These are phyloP conservation scores for Molossus molossus DNA, from an alignment of 2,797 vertebrate genomes.

Conservation along the genomic window DNA sequence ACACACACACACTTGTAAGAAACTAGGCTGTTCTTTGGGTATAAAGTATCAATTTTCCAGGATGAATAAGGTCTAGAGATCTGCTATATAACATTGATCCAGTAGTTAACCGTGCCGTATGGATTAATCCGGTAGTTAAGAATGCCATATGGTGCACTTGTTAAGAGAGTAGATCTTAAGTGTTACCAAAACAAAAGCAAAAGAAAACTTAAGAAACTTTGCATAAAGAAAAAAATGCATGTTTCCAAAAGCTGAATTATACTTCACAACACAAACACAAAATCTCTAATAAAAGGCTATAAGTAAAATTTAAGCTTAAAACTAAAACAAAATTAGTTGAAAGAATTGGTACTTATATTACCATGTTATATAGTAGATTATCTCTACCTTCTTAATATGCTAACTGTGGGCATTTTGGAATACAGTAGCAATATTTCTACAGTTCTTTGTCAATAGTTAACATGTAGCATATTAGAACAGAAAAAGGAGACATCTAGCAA, in stretches of 20 bases:
- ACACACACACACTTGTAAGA: background rate
- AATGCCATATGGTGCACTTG: background rate
- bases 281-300: slow-evolving; percentile 1
- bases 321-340: slow-evolving; percentile 19
- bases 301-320: background rate
- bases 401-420: background rate
- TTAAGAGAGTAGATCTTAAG: background rate
- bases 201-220: background rate
- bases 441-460: slow-evolving; percentile 56
- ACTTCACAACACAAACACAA: background rate
- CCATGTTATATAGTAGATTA: background rate
- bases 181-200: background rate
- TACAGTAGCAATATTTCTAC: background rate
- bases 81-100: no score
- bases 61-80: background rate
- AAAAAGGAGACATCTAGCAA: background rate
- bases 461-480: background rate
- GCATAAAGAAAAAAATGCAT: background rate
- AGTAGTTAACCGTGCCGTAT: background rate
- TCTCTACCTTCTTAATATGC: background rate
- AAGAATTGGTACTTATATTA: background rate
- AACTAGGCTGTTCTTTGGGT: background rate
- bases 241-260: background rate
- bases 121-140: background rate
- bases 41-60: background rate